These are phyloP conservation scores for Allygus modestus DNA, from an alignment of 2,888 invertebrate genomes.

Conservation along the genomic window DNA sequence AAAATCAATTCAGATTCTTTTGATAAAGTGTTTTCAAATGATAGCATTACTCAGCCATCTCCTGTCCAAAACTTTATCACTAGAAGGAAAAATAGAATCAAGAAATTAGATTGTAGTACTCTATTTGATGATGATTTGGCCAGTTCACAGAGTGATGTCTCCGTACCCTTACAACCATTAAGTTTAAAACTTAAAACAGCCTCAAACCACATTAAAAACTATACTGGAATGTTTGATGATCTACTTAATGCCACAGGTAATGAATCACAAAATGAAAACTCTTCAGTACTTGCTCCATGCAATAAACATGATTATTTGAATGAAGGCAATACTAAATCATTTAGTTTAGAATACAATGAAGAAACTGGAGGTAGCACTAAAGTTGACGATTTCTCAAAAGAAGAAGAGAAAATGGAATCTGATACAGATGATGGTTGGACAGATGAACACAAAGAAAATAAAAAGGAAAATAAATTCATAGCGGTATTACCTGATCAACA, in stretches of 20 bases:
- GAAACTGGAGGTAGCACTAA: neutral
- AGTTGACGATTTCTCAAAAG: neutral
- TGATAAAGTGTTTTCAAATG: neutral
- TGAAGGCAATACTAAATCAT: neutral
- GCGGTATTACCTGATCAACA: too few relatives aligned
- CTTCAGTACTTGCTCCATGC: neutral
- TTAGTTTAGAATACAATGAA: neutral
- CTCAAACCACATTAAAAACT: neutral
- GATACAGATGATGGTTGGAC: too few relatives aligned
- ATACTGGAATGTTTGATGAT: neutral
- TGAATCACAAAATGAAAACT: neutral
- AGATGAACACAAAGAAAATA: too few relatives aligned
- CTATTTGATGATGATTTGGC: neutral
- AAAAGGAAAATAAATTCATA: too few relatives aligned
- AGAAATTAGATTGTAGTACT: neutral
- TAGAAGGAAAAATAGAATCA: neutral
- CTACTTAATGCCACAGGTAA: neutral
- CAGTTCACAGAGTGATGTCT: slow-evolving; percentile 10
- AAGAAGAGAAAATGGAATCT: neutral
- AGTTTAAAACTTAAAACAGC: neutral
- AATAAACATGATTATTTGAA: neutral
- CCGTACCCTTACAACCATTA: neutral
- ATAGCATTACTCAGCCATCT: neutral
- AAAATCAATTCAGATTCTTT: neutral
- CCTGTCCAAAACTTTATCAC: neutral